phyloP scores from a whole-genome alignment of 1,140 invertebrate species.

The Theocolax elegans region DNA sequence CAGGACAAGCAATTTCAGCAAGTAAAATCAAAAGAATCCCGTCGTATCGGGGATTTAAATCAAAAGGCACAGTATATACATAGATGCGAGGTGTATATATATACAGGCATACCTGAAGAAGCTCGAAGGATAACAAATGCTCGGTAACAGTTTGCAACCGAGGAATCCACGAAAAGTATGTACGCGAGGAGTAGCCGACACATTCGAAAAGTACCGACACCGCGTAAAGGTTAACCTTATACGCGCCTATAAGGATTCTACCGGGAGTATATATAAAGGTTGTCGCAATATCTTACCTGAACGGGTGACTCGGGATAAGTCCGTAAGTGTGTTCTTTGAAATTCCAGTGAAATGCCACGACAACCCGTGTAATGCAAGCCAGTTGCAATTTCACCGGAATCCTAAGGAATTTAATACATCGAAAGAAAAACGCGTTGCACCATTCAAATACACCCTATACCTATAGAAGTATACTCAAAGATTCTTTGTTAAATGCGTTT shows the following conservation, averaged over 20 bases:
- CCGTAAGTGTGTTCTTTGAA: neutral
- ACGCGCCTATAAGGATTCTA: slow-evolving; percentile 44
- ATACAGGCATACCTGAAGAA: slow-evolving; percentile 1
- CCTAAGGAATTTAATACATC: too few species aligned
- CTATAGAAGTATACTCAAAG: too few species aligned
- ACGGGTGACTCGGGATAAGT: too few species aligned
- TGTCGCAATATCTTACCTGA: slow-evolving; percentile 44
- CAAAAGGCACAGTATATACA: neutral
- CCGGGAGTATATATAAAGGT: slow-evolving; percentile 44
- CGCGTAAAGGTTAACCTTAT: too few species aligned
- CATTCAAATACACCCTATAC: too few species aligned
- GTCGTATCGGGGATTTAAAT: slow-evolving; percentile 8
- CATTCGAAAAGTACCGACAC: neutral
- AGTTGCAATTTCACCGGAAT: too few species aligned
- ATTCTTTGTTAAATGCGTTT: too few species aligned
- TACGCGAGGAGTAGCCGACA: neutral
- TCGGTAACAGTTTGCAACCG: neutral
- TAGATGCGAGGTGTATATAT: too few species aligned
- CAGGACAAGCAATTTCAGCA: neutral
- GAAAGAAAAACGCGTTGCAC: too few species aligned
- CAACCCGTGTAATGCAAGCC: neutral
- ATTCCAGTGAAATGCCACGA: neutral
- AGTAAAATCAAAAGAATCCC: neutral
- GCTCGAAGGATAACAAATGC: slow-evolving; percentile 21
- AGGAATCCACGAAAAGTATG: slow-evolving; percentile 24